phyloP scores from a whole-genome alignment of 2,797 vertebrate genomes.

The Mus caroli region DNA sequence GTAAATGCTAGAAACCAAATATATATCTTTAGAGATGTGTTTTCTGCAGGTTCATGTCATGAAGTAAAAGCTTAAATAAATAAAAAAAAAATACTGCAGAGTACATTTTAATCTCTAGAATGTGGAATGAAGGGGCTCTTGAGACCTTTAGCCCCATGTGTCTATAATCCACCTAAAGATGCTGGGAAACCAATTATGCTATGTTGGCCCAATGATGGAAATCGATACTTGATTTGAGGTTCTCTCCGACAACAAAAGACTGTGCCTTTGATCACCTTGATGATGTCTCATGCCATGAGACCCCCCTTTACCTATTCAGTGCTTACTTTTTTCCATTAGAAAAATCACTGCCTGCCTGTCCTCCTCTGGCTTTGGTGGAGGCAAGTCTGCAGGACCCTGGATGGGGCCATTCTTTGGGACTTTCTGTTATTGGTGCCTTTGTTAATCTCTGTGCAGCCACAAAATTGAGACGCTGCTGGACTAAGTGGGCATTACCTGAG shows the following conservation, averaged over 20 bases:
- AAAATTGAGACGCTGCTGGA: constrained; percentile 70
- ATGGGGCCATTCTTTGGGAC: neutral
- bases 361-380: neutral
- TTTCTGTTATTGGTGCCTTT: neutral
- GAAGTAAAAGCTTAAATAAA: neutral
- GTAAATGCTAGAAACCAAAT: constrained; percentile 80
- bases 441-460: constrained; percentile 63
- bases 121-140: neutral
- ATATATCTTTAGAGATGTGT: neutral
- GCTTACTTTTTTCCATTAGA: neutral
- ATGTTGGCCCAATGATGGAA: constrained; percentile 63
- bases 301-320: neutral
- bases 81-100: too few relatives aligned
- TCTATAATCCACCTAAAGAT: neutral
- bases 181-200: constrained; percentile 38
- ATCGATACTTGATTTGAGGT: constrained; percentile 19
- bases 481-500: constrained; percentile 81
- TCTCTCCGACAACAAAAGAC: constrained; percentile 16
- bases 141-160: neutral
- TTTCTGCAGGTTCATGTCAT: neutral
- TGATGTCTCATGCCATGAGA: neutral
- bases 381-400: neutral
- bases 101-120: constrained; percentile 4
- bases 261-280: constrained; percentile 4
- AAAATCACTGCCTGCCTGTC: neutral